These are phyloP conservation scores for Matsumyia berberina DNA, from an alignment of 2,888 invertebrate genomes.

Conservation along the genomic window DNA sequence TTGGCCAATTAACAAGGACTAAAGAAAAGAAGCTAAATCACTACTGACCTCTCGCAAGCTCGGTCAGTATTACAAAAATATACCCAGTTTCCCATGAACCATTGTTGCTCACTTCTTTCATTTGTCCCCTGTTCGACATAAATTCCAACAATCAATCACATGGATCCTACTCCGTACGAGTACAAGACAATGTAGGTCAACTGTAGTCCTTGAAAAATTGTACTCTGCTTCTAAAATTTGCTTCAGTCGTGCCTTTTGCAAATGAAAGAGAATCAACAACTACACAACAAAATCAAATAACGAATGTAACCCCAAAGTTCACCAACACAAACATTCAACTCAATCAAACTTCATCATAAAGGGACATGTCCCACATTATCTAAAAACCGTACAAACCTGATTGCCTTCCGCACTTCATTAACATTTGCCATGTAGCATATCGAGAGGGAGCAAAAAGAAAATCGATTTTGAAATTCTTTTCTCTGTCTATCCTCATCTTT, in stretches of 20 bases:
- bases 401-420: constrained; percentile 35
- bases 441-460: neutral
- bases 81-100: no score
- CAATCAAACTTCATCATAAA: constrained; percentile 1
- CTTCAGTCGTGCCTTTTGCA: neutral
- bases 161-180: no score
- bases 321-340: constrained; percentile 10
- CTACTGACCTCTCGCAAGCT: no score
- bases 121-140: no score
- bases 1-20: no score
- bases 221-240: neutral
- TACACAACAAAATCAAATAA: neutral
- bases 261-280: neutral
- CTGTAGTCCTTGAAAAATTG: constrained; percentile 4
- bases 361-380: constrained; percentile 6
- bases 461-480: constrained; percentile 8
- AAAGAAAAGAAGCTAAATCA: no score
- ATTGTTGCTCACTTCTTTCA: no score
- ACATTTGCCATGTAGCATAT: constrained; percentile 21
- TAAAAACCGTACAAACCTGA: constrained; percentile 10
- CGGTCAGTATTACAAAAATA: no score
- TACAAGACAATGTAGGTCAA: neutral
- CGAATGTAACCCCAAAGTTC: neutral
- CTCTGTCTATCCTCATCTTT: neutral
- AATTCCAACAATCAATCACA: no score